Evolutionary conservation across 2,113 vertebrate genomes (phyloP), one percentile per base, ranked within the genome.

Genomic region (Corythoichthys intestinalis): DNA sequence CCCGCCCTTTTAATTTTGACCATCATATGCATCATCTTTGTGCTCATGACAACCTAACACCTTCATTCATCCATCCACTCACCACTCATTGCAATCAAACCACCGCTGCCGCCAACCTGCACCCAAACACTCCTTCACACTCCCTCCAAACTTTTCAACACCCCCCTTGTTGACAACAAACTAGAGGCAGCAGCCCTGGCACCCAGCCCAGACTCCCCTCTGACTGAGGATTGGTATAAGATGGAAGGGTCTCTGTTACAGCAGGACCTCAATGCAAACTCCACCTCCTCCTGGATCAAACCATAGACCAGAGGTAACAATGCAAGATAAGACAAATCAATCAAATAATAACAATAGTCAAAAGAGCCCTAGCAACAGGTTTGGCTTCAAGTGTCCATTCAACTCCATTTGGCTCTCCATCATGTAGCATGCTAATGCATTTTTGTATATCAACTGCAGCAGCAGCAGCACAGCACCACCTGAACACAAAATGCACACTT

Each of bases 191-290:
- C 85, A 83, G 86, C 88, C 65, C 85, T 90, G 89, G 89, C 86
- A 67, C 85, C 88, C 83, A 89, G 87, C 88, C 88, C 90, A 85
- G 87, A 86, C 85, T 91, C 90, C 87, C 90, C 89, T 86, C 86
- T 90, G 89, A 85, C 88, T 76, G 89, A 91, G 86, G 89, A 91
- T 85, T 92, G 92, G 92, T 92, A 86, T 89, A 92, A 91, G 85
- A 90, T 88, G 84, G 91, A 93, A 79, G 90, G 90, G 86, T 91
- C 89, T 81, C 90, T 92, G 83, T 78, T 92, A 91, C 91, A 91
- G 88, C 91, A 92, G 89, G 93, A 93, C 88, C 90, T 93, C 91
- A 93, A 92, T 93, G 92, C 91, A 89, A 93, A 92, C 89, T 92
- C 92, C 80, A 91, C 92, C 83, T 91, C 92, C 75, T 90, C 91